A percentile compares a stretch with the other conserved stretches of the same genome.
These are phyloP conservation scores for Tetanocera ferruginea DNA, from an alignment of 2,888 invertebrate species.

Conservation along the genomic window DNA sequence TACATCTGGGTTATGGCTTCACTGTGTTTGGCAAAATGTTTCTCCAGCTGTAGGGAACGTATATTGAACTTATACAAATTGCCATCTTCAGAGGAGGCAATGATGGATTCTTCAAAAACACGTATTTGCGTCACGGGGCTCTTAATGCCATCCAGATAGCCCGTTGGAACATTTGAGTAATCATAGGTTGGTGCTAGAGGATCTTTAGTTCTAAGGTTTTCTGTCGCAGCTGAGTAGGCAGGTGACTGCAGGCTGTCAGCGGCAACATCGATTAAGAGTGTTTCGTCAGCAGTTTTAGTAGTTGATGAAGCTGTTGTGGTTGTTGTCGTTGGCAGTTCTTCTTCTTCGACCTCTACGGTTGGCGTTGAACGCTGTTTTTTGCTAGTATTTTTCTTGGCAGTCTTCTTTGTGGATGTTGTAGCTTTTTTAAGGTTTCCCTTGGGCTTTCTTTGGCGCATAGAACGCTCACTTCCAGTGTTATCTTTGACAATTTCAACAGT, in stretches of 20 bases:
- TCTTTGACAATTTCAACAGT: background rate
- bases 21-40: slow-evolving; percentile 65
- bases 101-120: slow-evolving; percentile 58
- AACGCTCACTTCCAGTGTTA: background rate
- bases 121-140: slow-evolving; percentile 64
- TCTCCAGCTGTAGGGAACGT: slow-evolving; percentile 57
- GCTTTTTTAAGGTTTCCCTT: background rate
- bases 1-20: slow-evolving; percentile 66
- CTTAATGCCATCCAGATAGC: slow-evolving; percentile 55
- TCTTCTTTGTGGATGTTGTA: background rate
- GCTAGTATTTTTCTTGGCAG: background rate
- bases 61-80: slow-evolving; percentile 66
- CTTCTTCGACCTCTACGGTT: background rate
- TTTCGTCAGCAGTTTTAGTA: background rate
- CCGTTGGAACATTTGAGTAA: slow-evolving; percentile 53
- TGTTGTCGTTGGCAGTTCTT: background rate
- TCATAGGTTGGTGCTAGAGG: slow-evolving; percentile 14
- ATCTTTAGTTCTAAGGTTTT: background rate
- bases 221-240: background rate
- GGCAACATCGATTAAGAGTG: background rate
- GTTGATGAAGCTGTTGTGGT: background rate
- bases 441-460: background rate
- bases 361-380: background rate
- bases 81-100: slow-evolving; percentile 68
- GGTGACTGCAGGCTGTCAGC: background rate